Base-by-base conservation (phyloP, 1,140 invertebrate genomes). In the Aphaenogaster floridana region DNA sequence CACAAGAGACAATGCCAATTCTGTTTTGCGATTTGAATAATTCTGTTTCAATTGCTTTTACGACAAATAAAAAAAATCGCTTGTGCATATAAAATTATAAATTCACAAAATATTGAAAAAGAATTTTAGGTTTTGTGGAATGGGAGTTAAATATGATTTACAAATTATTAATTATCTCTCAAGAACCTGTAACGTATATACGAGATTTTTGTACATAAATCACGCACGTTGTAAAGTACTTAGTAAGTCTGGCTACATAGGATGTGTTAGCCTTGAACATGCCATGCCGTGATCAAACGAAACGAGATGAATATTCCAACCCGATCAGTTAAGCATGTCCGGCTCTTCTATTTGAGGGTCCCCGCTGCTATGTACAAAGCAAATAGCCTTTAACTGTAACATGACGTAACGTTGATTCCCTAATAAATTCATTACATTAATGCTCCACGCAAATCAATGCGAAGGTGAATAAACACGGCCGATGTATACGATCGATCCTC, bases 331-430 rank as follows among this genome's bases (percentile, higher is more conserved):
- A 83, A 61, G 50, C 79, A 59, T 52, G 50, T 71, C 17, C 39
- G 52, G 61, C 54, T 83, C 68, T 83, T 74, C 54, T 74, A 36
- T 83, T 83, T 83, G 80, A 74, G 39, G 28, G 42, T 45, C 45
- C 42, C 11, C 68, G 42, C 11, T 71, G 28, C 13, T 84, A 4
- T 76, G 54, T 76, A 84, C 80, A 21, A 76, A 63, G 54, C 57
- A 84, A 84, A 84, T 84, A 84, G 80, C 80, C 80, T 61, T 63
- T 39, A 61, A 59, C 64, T 71, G 79, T 71, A 81, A 84, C 42
- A 74, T 34, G 54, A 76, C n/a, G 69, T 61, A 61, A 83, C 54
- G 28, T 84, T 84, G 80, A 74, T 76, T 34, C 69, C 9, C 28
- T 39, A 74, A 84, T 84, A 57, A 84, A 76, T 74, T 76, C 54